Evolutionary conservation across 2,888 invertebrate genomes (phyloP), one percentile per base, ranked within the genome.

Genomic region (Lasioglossum zephyrum): DNA sequence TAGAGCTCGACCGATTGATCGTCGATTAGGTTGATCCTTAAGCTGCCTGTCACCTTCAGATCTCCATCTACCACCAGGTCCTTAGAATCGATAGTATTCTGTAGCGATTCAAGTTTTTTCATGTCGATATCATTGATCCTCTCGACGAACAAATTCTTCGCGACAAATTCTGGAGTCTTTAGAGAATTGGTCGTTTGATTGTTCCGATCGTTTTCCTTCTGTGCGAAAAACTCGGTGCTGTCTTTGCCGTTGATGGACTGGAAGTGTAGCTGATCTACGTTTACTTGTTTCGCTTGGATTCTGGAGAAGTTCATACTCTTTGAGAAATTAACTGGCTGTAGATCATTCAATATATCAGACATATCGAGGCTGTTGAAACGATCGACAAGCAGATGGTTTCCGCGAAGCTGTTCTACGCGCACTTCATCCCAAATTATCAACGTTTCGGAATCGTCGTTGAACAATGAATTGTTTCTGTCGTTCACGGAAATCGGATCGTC

Each of bases 311-410:
- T 70, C 16, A 81, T 22, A 39, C 53, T 69, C 1, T 49, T 74
- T 0, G 79, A 36, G 72, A 92, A 88, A 41, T 74, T 83, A 6
- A 81, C 26, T 11, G 49, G 36, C 8, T 26, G 77, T 83, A n/a
- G 16, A 63, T 79, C 73, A 4, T 81, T 79, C 80, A 92, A 86
- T 31, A 94, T 90, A 49, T 76, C 63, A 3, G 88, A 60, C 1
- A 94, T 57, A 0, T 83, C 79, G 11, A 94, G 84, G 5, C 91
- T 91, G 57, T 94, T 94, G 85, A 91, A 94, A n/a, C 44, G 75
- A 4, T 88, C 53, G 6, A 91, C 84, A 22, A 87, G 69, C 36
- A 94, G 82, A n/a, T 88, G 78, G 13, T 84, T 78, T 22, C 87
- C 90, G 8, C 75, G 79, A 5, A 94, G 84, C 41, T 77, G 72